Evolutionary conservation across 2,797 vertebrate genomes (phyloP), one percentile per base, ranked within the genome.

Genomic region (Phoeniculus purpureus): DNA sequence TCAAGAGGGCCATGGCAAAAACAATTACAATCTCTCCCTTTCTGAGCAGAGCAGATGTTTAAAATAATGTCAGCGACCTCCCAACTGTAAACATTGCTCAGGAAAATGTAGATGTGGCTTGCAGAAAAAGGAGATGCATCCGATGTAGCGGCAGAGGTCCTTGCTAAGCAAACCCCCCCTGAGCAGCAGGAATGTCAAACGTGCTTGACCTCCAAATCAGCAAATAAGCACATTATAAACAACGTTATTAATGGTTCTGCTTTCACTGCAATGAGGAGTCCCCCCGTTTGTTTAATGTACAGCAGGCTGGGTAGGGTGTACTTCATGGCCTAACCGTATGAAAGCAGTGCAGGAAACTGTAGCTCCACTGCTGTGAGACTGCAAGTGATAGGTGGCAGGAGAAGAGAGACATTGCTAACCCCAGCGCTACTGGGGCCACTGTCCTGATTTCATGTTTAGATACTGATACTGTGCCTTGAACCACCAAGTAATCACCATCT

Each of bases 211-310:
- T 95, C 94, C 84, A 90, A 92, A 97, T 95, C 96, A 94, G 94
- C 96, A 96, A 97, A 97, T 87, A 93, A 93, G 94, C 91, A 92
- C 82, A 70, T 95, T 94, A 95, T 96, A 96, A 96, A 97, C 96
- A 96, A 74, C 2, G 47, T 93, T 92, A 92, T 94, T 95, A 94
- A 95, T 96, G 91, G 82, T 88, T 76, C 56, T 77, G 75, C 93
- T 95, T 92, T 95, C 81, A 81, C 89, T 95, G 58, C 85, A 79
- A 70, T 2, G 10, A 88, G 84, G 74, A 94, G 78, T 62, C 68
- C 88, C 92, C 82, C 56, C 92, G 85, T 93, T 97, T 96, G 95
- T 93, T 96, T 95, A 94, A 95, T 10, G 17, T 93, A 74, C 79
- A 82, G 85, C 58, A 65, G 62, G 31, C 86, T 93, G 75, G 62